A percentile compares a stretch with the other conserved stretches of the same genome.
phyloP scores from a whole-genome alignment of 1,140 invertebrate genomes.

The Lepidurus arcticus region DNA sequence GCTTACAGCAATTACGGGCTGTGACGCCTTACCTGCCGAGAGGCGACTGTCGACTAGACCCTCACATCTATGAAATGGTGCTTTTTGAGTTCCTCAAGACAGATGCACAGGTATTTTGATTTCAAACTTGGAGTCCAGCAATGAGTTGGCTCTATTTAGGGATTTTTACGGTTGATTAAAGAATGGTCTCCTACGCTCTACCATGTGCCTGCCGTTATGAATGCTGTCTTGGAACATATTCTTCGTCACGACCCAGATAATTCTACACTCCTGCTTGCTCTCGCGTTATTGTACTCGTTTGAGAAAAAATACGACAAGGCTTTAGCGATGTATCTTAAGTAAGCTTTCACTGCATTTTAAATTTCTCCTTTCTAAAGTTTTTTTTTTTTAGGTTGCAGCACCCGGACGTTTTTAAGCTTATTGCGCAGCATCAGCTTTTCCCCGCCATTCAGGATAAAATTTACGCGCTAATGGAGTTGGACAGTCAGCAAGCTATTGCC shows the following conservation, averaged over 20 bases:
- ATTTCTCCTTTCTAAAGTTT: neutral
- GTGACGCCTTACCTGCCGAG: slow-evolving; percentile 77
- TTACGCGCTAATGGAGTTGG: slow-evolving; percentile 81
- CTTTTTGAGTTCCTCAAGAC: slow-evolving; percentile 86
- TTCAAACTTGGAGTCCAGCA: neutral
- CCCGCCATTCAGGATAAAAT: slow-evolving; percentile 78
- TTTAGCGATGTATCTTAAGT: slow-evolving; percentile 83
- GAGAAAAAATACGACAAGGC: slow-evolving; percentile 89
- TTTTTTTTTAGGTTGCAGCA: slow-evolving; percentile 60
- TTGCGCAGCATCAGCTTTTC: slow-evolving; percentile 74
- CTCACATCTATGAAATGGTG: slow-evolving; percentile 91
- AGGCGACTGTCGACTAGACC: slow-evolving; percentile 60
- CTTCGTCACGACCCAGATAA: slow-evolving; percentile 58
- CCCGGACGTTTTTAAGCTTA: slow-evolving; percentile 76
- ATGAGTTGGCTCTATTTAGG: slow-evolving; percentile 21
- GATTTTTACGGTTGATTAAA: slow-evolving; percentile 77
- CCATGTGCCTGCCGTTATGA: slow-evolving; percentile 76
- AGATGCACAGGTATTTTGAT: slow-evolving; percentile 58
- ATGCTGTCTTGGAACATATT: slow-evolving; percentile 71
- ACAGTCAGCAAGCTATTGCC: slow-evolving; percentile 72
- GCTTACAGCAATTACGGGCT: slow-evolving; percentile 71
- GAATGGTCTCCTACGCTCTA: slow-evolving; percentile 85
- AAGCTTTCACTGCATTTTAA: slow-evolving; percentile 37
- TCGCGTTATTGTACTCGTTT: slow-evolving; percentile 87
- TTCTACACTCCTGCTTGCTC: slow-evolving; percentile 71